Conservation (phyloP, 2,113 vertebrate genomes). For the Ia io region DNA sequence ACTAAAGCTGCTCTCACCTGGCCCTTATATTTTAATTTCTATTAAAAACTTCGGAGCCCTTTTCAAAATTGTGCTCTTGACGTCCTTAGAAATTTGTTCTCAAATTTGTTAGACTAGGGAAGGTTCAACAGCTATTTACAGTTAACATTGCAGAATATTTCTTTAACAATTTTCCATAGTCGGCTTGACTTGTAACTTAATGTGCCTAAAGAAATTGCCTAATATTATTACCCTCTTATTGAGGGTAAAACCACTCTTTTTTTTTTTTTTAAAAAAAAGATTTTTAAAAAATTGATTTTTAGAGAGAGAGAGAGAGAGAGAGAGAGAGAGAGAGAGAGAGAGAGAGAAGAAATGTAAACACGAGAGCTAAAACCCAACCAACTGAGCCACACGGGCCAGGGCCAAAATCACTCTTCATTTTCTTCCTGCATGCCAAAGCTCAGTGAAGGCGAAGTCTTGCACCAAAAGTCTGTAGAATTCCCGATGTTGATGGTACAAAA, state of each 20-base stretch:
- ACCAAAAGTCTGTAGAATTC: neutral
- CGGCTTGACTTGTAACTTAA: neutral
- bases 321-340: too few relatives aligned
- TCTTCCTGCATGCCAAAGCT: neutral
- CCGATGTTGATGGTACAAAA: neutral
- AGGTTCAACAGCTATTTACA: neutral
- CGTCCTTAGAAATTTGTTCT: neutral
- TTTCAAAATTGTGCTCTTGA: neutral
- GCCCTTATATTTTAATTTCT: slow-evolving; percentile 3
- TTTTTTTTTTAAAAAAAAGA: neutral
- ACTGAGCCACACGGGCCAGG: too few relatives aligned
- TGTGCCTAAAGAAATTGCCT: neutral
- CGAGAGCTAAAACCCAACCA: too few relatives aligned
- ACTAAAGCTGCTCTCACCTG: neutral
- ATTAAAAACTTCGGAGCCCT: neutral
- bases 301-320: too few relatives aligned
- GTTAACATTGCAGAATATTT: slow-evolving; percentile 7
- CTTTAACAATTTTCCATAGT: neutral
- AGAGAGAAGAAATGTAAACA: too few relatives aligned
- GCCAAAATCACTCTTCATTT: neutral
- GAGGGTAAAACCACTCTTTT: neutral
- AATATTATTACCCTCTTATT: neutral
- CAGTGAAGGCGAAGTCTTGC: neutral
- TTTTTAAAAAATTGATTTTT: too few relatives aligned
- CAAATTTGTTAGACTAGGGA: neutral